Percentiles rank a stretch among this genome's conserved stretches.
phyloP scores from a whole-genome alignment of 2,113 vertebrate genomes.

The Meleagris gallopavo region DNA sequence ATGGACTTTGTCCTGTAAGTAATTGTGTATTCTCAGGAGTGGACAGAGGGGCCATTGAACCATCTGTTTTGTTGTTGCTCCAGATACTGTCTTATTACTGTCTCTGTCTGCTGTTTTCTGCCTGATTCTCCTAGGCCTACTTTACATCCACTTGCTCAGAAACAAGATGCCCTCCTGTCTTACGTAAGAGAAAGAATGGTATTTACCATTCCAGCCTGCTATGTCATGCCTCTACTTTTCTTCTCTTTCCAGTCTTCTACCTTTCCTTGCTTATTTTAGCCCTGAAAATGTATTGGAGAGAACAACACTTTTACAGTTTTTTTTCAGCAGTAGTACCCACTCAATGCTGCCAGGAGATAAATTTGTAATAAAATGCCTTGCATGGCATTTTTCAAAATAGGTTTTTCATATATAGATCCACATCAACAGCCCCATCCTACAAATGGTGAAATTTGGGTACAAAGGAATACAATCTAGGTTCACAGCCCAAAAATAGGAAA shows the following conservation, averaged over 20 bases:
- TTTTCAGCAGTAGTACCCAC: neutral
- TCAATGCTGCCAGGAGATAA: neutral
- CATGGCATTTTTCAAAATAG: neutral
- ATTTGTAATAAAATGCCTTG: neutral
- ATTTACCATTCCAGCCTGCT: neutral
- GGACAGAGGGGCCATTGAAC: neutral
- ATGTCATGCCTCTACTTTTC: neutral
- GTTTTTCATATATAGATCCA: neutral
- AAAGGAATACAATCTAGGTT: neutral
- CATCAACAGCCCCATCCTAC: neutral
- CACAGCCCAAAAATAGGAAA: neutral
- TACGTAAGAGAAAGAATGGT: neutral
- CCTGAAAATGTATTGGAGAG: neutral
- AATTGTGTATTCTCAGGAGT: conserved; percentile 52
- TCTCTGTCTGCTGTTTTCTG: neutral
- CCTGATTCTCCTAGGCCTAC: neutral
- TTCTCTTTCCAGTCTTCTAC: neutral
- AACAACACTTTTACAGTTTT: neutral
- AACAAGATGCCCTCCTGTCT: neutral
- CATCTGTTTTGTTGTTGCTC: conserved; percentile 59
- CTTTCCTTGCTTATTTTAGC: neutral
- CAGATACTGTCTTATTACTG: conserved; percentile 31
- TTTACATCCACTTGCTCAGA: neutral
- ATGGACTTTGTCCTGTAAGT: conserved; percentile 65
- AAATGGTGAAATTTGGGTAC: neutral